Evolutionary conservation across 2,113 vertebrate genomes (phyloP).

Genomic region (Motacilla alba): DNA sequence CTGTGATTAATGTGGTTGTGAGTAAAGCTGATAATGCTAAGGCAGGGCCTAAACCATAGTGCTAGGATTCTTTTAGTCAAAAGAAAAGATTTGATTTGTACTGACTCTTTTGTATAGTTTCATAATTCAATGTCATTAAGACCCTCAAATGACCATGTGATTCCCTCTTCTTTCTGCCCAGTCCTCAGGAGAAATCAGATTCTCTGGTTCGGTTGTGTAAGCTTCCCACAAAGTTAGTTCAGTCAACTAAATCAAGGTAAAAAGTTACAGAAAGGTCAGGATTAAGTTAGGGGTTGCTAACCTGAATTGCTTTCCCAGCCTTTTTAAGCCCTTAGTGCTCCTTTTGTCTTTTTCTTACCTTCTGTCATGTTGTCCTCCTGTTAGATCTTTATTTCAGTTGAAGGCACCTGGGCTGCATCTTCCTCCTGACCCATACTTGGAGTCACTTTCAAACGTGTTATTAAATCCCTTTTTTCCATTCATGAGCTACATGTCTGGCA

Average conservation of each 20-base stretch:
- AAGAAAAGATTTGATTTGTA: neutral
- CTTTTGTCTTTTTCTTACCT: constrained; percentile 50
- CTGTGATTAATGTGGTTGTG: neutral
- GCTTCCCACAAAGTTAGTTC: constrained; percentile 63
- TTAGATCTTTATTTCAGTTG: constrained; percentile 53
- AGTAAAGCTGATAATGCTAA: neutral
- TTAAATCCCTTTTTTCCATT: constrained; percentile 34
- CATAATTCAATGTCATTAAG: neutral
- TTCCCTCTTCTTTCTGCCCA: neutral
- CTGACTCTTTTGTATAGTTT: neutral
- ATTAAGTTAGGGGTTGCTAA: constrained; percentile 59
- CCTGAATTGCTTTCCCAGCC: constrained; percentile 19
- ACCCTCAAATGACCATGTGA: neutral
- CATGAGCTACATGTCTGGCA: neutral
- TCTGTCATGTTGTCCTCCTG: constrained; percentile 28
- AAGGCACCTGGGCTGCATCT: constrained; percentile 44
- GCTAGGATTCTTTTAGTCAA: neutral
- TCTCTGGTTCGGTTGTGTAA: neutral
- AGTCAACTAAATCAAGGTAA: constrained; percentile 55
- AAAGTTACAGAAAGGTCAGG: constrained; percentile 52
- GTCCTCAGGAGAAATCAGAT: neutral
- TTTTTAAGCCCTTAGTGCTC: constrained; percentile 39
- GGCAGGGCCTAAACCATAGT: neutral
- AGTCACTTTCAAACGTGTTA: constrained; percentile 19
- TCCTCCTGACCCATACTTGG: constrained; percentile 11